These are phyloP conservation scores for Volucella inflata DNA, from an alignment of 2,888 invertebrate genomes.

Conservation along the genomic window DNA sequence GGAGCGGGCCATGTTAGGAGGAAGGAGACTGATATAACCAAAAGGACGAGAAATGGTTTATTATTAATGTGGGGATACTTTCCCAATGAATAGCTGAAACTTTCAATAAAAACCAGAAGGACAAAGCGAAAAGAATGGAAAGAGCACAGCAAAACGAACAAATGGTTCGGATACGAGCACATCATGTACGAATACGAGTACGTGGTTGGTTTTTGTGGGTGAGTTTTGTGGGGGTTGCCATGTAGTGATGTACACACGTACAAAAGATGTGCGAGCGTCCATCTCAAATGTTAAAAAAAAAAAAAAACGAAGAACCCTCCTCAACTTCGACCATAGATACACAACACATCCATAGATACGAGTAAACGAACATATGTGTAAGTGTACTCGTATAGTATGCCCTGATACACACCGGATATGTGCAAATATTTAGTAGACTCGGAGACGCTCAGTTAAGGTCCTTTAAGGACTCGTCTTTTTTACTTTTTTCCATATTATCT, in stretches of 20 bases:
- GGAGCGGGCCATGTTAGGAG: conserved; percentile 41
- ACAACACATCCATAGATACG: conserved; percentile 45
- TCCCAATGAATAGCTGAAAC: conserved; percentile 75
- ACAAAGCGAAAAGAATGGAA: conserved; percentile 63
- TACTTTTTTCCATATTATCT: conserved; percentile 23
- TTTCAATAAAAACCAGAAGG: conserved; percentile 75
- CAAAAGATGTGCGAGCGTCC: conserved; percentile 69
- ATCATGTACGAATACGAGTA: conserved; percentile 19
- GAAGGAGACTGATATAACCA: background rate
- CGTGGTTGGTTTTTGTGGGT: conserved; percentile 47
- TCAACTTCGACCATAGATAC: conserved; percentile 53
- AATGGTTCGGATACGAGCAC: conserved; percentile 10
- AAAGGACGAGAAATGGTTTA: conserved; percentile 66
- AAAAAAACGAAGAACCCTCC: conserved; percentile 43
- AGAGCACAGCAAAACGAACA: conserved; percentile 55
- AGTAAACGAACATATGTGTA: conserved; percentile 25
- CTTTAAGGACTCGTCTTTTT: conserved; percentile 63
- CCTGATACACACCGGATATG: conserved; percentile 72
- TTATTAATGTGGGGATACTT: conserved; percentile 76
- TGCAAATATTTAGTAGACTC: conserved; percentile 76
- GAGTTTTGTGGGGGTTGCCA: background rate
- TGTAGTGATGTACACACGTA: conserved; percentile 8
- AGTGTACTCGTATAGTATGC: conserved; percentile 46
- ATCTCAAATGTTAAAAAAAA: conserved; percentile 48
- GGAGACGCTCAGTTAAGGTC: conserved; percentile 73